phyloP scores from a whole-genome alignment of 2,113 vertebrate genomes.

The Grammomys surdaster region DNA sequence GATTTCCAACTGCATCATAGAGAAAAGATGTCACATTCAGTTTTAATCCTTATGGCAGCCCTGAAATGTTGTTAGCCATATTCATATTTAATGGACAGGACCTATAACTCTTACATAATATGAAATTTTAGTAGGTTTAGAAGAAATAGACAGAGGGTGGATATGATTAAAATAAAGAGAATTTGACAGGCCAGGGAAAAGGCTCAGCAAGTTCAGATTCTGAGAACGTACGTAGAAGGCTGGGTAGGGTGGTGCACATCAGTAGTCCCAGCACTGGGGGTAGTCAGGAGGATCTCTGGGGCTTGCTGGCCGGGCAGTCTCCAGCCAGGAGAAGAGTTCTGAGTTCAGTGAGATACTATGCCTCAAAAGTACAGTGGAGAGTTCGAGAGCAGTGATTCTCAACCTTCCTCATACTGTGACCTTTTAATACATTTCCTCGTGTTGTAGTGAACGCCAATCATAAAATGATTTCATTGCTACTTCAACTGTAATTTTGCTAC shows the following conservation, averaged over 20 bases:
- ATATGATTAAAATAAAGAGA: constrained; percentile 1
- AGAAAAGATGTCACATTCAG: constrained; percentile 25
- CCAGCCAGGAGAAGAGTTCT: background rate
- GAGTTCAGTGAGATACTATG: background rate
- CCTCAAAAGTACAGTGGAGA: background rate
- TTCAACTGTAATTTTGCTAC: background rate
- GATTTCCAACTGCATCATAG: background rate
- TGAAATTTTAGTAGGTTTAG: background rate
- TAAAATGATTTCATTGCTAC: background rate
- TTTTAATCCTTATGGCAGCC: background rate
- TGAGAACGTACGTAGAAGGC: background rate
- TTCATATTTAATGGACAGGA: constrained; percentile 1
- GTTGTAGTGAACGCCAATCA: background rate
- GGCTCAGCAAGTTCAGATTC: background rate
- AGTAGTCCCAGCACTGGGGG: background rate
- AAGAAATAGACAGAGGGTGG: constrained; percentile 1
- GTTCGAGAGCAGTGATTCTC: background rate
- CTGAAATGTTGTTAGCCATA: background rate
- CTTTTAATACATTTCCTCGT: background rate
- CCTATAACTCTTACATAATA: constrained; percentile 19
- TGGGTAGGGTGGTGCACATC: background rate
- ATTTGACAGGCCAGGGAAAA: too few relatives aligned
- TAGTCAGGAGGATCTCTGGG: background rate
- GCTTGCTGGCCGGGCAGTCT: background rate
- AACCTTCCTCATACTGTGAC: background rate